Percentiles rank a stretch among this genome's conserved stretches.
phyloP scores from a whole-genome alignment of 2,797 vertebrate species.

The Sciaenops ocellatus region DNA sequence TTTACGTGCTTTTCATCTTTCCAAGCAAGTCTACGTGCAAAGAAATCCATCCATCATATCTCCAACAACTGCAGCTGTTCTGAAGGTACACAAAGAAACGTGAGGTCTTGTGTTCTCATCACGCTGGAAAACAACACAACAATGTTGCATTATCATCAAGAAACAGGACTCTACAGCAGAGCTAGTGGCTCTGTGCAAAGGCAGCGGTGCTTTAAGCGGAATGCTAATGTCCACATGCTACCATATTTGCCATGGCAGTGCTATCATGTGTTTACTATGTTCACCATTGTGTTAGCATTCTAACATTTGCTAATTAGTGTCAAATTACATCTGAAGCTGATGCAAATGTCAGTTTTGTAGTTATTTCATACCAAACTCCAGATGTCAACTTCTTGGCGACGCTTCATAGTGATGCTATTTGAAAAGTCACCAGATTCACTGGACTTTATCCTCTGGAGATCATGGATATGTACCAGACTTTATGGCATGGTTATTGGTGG shows the following conservation, averaged over 20 bases:
- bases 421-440: background rate
- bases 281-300: background rate
- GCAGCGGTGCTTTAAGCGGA: background rate
- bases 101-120: background rate
- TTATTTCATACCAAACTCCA: background rate
- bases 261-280: background rate
- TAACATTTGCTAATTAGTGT: background rate
- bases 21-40: background rate
- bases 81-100: background rate
- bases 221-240: slow-evolving; percentile 3
- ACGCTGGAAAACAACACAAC: slow-evolving; percentile 12
- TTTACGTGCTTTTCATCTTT: background rate
- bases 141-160: background rate
- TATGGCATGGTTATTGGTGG: no score
- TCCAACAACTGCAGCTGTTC: background rate
- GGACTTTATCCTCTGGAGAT: background rate
- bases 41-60: slow-evolving; percentile 15
- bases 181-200: background rate
- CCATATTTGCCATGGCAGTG: background rate
- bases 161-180: background rate
- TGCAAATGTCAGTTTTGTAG: background rate
- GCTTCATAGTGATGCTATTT: background rate
- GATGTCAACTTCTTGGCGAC: background rate
- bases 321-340: background rate
- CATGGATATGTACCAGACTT: background rate